Evolutionary conservation across 1,140 invertebrate species (phyloP).

Genomic region (Aculops lycopersici): DNA sequence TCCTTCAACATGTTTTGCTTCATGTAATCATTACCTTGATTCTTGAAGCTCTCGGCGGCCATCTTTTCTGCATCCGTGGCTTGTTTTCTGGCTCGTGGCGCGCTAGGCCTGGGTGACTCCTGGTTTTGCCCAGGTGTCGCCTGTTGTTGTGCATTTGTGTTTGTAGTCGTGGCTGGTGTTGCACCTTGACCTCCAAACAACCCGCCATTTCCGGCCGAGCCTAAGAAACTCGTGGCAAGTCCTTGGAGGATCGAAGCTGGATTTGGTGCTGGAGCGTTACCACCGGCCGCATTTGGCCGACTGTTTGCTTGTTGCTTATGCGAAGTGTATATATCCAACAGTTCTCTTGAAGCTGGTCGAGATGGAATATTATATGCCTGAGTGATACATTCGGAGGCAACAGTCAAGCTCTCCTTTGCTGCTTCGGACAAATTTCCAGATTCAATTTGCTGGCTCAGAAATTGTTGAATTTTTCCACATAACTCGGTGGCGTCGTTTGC

Average conservation of each 20-base stretch:
- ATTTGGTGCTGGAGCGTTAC: no score
- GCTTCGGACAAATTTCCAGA: background rate
- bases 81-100: background rate
- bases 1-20: conserved; percentile 38
- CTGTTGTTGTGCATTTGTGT: background rate
- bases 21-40: conserved; percentile 54
- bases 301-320: no score
- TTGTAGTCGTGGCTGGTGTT: background rate
- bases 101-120: no score
- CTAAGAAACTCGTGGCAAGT: no score
- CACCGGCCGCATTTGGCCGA: no score
- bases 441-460: background rate
- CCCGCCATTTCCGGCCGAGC: no score
- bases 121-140: no score
- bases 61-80: background rate
- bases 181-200: background rate
- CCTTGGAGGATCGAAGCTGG: no score
- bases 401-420: background rate
- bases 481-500: no score
- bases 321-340: background rate
- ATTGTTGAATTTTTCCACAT: no score
- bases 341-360: background rate
- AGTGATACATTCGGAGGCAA: background rate
- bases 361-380: background rate
- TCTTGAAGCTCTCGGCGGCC: conserved; percentile 39